Percentiles rank a stretch among this genome's conserved stretches.
Evolutionary conservation across 1,140 invertebrate species (phyloP).

Genomic region (Ylistrum balloti): DNA sequence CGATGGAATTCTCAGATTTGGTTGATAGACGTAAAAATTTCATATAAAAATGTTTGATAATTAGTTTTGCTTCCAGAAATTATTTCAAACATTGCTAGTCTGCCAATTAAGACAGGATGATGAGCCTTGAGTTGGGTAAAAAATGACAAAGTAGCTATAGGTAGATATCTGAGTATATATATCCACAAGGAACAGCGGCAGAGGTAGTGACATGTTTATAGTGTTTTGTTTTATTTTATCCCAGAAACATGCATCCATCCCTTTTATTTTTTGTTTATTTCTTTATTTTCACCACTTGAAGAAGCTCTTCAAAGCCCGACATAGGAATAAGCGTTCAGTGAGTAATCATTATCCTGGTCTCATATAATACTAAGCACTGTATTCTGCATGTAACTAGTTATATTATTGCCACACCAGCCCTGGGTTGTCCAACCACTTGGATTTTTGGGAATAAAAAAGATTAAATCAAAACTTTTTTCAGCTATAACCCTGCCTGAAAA

Average conservation of each 20-base stretch:
- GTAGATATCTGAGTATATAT: background rate
- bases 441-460: background rate
- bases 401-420: conserved; percentile 2
- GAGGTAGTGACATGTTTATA: background rate
- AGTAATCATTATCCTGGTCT: conserved; percentile 51
- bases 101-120: background rate
- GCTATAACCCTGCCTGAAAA: background rate
- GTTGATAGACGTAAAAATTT: too few species aligned
- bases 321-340: conserved; percentile 58
- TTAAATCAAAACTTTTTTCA: background rate
- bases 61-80: background rate
- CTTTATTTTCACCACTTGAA: conserved; percentile 45
- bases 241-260: background rate
- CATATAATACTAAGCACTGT: background rate
- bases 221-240: conserved; percentile 19
- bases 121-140: background rate
- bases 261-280: background rate
- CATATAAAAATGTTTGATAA: too few species aligned
- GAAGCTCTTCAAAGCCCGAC: conserved; percentile 58
- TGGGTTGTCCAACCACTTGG: background rate
- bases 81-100: background rate
- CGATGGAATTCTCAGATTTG: too few species aligned
- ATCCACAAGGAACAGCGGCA: background rate
- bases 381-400: conserved; percentile 7
- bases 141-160: background rate